Conservation (phyloP, 2,797 vertebrate species). For the Sparidentex hasta region DNA sequence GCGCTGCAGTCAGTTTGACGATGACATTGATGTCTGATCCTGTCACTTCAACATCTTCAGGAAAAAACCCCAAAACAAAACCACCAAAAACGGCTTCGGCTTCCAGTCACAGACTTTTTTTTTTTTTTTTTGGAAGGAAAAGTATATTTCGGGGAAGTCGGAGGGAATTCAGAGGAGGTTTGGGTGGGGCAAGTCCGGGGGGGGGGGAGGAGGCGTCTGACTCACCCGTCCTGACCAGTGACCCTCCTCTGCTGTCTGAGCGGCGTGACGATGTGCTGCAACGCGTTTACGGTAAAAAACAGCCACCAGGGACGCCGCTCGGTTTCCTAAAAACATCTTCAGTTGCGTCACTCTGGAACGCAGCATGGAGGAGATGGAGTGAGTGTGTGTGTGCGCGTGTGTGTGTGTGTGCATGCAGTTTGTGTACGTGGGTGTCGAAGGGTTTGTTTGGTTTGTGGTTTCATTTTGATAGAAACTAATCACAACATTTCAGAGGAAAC, state of each 20-base stretch:
- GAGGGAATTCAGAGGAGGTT: not conserved
- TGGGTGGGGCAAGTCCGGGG: not conserved
- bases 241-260: conserved; percentile 11
- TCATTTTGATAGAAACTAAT: conserved; percentile 67
- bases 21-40: conserved; percentile 12
- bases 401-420: not conserved
- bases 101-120: conserved; percentile 53
- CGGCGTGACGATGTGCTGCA: not conserved
- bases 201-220: conserved; percentile 37
- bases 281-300: conserved; percentile 72
- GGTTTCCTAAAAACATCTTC: conserved; percentile 61
- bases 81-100: conserved; percentile 19
- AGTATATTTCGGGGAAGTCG: conserved; percentile 49
- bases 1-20: not conserved
- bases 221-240: conserved; percentile 62
- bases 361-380: conserved; percentile 38
- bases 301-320: conserved; percentile 25
- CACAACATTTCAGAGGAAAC: conserved; percentile 58
- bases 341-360: conserved; percentile 52
- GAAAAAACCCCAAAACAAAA: too few relatives aligned
- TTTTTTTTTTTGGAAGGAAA: conserved; percentile 23
- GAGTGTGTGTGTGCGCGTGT: conserved; percentile 7
- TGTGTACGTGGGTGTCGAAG: conserved; percentile 43
- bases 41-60: conserved; percentile 18
- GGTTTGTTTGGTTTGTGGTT: conserved; percentile 56